Conservation (phyloP, 2,797 vertebrate genomes). For the Pangasius macronema region DNA sequence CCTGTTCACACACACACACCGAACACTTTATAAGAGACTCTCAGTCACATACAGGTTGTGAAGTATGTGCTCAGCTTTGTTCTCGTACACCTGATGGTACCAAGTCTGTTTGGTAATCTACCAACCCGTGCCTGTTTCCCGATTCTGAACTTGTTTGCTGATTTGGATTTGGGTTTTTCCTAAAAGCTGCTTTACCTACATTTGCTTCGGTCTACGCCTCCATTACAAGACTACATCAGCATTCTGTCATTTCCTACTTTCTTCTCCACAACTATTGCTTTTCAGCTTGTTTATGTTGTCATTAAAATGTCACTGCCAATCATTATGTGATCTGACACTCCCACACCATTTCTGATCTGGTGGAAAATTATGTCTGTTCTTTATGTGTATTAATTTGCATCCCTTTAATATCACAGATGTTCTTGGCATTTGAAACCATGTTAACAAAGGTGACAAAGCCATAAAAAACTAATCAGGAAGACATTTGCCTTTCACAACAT, state of each 20-base stretch:
- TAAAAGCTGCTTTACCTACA: too few relatives aligned
- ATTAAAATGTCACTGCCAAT: background rate
- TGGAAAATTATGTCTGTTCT: background rate
- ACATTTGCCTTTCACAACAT: background rate
- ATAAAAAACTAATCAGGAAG: slow-evolving; percentile 5
- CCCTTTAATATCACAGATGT: background rate
- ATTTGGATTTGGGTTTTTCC: too few relatives aligned
- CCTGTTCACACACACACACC: too few relatives aligned
- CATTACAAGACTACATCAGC: background rate
- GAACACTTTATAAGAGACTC: too few relatives aligned
- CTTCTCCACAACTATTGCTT: background rate
- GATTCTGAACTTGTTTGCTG: too few relatives aligned
- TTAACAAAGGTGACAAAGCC: background rate
- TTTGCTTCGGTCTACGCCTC: too few relatives aligned
- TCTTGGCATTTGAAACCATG: slow-evolving; percentile 1
- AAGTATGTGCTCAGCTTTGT: too few relatives aligned
- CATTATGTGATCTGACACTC: background rate
- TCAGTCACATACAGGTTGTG: too few relatives aligned
- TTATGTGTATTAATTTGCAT: background rate
- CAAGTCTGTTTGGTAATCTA: too few relatives aligned
- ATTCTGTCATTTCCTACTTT: background rate
- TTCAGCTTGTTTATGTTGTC: background rate
- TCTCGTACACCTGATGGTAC: too few relatives aligned
- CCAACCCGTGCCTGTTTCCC: too few relatives aligned
- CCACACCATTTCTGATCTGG: background rate